These are phyloP conservation scores for Gymnosoma rotundatum DNA, from an alignment of 2,888 invertebrate genomes.

Conservation along the genomic window DNA sequence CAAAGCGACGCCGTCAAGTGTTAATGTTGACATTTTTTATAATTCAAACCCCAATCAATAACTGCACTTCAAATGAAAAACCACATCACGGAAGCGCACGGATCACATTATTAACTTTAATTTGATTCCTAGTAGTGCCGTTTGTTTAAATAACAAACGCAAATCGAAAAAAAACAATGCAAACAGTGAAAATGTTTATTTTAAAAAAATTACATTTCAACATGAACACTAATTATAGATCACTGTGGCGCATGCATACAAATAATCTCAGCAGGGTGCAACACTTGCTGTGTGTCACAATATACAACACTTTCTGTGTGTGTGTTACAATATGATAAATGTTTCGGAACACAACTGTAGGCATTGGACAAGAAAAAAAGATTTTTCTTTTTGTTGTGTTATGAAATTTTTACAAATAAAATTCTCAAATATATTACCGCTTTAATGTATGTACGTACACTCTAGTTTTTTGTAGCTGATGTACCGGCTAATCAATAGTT, in stretches of 20 bases:
- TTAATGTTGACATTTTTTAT: slow-evolving; percentile 52
- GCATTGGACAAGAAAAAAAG: background rate
- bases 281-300: slow-evolving; percentile 33
- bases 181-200: background rate
- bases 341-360: background rate
- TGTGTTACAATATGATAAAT: slow-evolving; percentile 20
- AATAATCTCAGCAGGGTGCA: slow-evolving; percentile 65
- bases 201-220: slow-evolving; percentile 48
- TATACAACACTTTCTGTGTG: slow-evolving; percentile 5
- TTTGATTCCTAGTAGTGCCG: slow-evolving; percentile 1
- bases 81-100: background rate
- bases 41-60: slow-evolving; percentile 11
- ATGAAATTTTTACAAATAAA: background rate
- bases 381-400: slow-evolving; percentile 8
- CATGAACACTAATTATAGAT: slow-evolving; percentile 56
- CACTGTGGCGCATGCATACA: slow-evolving; percentile 57
- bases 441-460: no score
- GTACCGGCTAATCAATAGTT: no score
- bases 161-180: background rate
- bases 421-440: no score
- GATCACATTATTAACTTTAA: no score
- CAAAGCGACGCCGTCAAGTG: slow-evolving; percentile 54
- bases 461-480: no score
- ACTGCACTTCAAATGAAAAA: slow-evolving; percentile 2
- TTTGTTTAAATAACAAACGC: slow-evolving; percentile 31